Conservation (phyloP, 2,888 invertebrate genomes). For the Platynereis dumerilii region DNA sequence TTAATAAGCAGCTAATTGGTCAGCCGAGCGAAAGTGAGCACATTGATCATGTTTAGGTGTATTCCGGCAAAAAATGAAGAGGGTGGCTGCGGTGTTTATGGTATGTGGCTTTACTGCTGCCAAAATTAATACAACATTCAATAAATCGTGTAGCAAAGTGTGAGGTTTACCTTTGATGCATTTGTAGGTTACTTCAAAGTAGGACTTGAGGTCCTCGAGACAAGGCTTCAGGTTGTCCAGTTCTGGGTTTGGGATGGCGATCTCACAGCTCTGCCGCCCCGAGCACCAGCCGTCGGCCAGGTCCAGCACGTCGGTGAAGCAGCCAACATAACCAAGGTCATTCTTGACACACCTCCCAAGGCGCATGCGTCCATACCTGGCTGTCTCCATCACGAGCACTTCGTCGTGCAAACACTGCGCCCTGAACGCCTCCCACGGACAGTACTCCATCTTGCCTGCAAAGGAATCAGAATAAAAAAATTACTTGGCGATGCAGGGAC, state of each 20-base stretch:
- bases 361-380: conserved; percentile 24
- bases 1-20: no score
- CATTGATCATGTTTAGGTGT: no score
- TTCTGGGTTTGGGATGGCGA: conserved; percentile 17
- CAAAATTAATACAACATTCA: no score
- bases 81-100: no score
- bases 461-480: neutral
- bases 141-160: no score
- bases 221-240: conserved; percentile 24
- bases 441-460: conserved; percentile 18
- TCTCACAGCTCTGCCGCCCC: conserved; percentile 16
- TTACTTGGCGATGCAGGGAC: no score
- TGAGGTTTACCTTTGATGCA: conserved; percentile 22
- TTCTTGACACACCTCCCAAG: conserved; percentile 25
- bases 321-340: conserved; percentile 24
- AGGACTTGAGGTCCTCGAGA: conserved; percentile 25
- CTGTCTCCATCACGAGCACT: conserved; percentile 21
- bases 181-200: conserved; percentile 20
- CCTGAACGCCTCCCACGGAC: conserved; percentile 25
- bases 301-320: conserved; percentile 23
- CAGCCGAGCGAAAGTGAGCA: no score
- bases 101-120: no score
- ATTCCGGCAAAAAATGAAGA: no score
- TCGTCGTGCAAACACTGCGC: conserved; percentile 18
- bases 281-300: conserved; percentile 19